Base-by-base conservation (phyloP, 2,113 vertebrate species). In the Suricata suricatta region DNA sequence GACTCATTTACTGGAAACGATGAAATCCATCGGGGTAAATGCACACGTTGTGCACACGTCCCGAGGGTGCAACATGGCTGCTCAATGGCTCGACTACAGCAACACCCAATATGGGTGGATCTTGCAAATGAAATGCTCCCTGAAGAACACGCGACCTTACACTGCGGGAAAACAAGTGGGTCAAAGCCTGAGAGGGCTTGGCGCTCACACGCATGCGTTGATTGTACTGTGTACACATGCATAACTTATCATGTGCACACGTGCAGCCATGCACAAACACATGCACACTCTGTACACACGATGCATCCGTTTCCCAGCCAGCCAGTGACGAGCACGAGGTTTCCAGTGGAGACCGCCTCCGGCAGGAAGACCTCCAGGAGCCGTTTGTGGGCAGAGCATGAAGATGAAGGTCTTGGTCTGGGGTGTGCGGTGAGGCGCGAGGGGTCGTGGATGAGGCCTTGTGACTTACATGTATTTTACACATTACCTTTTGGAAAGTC, bases 1-100 rank as follows among this genome's bases (percentile, higher is more conserved):
- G 21, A 0, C 16, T 52, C 29, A 0, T 4, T 60, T 21, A 0
- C 54, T 17, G 64, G 16, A 9, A 38, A 47, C 19, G 71, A 50
- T 0, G 3, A 47, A 7, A 19, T 31, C 1, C 12, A 0, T 14
- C 0, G 3, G 64, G 31, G 10, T 60, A 7, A 16, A 33, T 0
- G 38, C 57, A 16, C 8, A 7, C 16, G 2, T 0, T 3, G 14
- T 2, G 9, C 5, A 13, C 29, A 35, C 19, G 0, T 4, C 11
- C 27, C 7, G 21, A 54, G 4, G 10, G 1, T 7, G 12, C 27
- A 6, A 0, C 10, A 3, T 14, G 2, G n/a, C 52, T 7, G 1
- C 13, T 35, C 35, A 13, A 1, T 3, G 23, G 15, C 17, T n/a
- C 41, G 23, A 17, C 54, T 1, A 41, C 27, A 9, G 41, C 17